Percentiles rank a stretch among this genome's conserved stretches.
Conservation (phyloP, 2,797 vertebrate species). For the Sardinella longiceps region DNA sequence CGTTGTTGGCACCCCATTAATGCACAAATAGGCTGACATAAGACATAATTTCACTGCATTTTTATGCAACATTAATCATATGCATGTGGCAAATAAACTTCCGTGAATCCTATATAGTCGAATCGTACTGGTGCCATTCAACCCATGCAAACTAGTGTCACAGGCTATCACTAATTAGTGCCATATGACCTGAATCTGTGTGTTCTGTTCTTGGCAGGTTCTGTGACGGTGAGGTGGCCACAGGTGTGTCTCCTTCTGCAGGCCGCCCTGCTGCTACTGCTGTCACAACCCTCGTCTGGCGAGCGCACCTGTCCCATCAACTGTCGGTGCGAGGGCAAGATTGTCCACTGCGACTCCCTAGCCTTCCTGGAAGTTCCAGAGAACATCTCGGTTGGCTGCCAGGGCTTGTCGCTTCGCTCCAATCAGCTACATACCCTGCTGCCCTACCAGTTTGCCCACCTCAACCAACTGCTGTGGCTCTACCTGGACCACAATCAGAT, state of each 20-base stretch:
- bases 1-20: no score
- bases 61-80: no score
- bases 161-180: no score
- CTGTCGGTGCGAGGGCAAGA: slow-evolving; percentile 97
- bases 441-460: slow-evolving; percentile 94
- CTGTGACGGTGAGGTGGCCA: slow-evolving; percentile 68
- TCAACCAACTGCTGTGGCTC: slow-evolving; percentile 97
- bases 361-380: slow-evolving; percentile 92
- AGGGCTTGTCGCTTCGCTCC: slow-evolving; percentile 95
- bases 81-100: no score
- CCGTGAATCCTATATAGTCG: no score
- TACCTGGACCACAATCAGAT: slow-evolving; percentile 99
- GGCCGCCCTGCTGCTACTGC: slow-evolving; percentile 65
- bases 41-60: no score
- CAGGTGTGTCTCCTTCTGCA: slow-evolving; percentile 68
- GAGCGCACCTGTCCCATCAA: slow-evolving; percentile 92
- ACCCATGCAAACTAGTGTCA: no score
- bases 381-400: slow-evolving; percentile 93
- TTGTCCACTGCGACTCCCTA: slow-evolving; percentile 95
- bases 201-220: slow-evolving; percentile 63
- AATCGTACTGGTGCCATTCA: no score
- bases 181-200: not conserved
- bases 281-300: slow-evolving; percentile 76
- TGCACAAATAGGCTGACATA: no score
- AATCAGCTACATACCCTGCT: slow-evolving; percentile 94